A percentile compares a stretch with the other conserved stretches of the same genome.
phyloP scores from a whole-genome alignment of 1,140 invertebrate species.

The Drosophila baimaii region DNA sequence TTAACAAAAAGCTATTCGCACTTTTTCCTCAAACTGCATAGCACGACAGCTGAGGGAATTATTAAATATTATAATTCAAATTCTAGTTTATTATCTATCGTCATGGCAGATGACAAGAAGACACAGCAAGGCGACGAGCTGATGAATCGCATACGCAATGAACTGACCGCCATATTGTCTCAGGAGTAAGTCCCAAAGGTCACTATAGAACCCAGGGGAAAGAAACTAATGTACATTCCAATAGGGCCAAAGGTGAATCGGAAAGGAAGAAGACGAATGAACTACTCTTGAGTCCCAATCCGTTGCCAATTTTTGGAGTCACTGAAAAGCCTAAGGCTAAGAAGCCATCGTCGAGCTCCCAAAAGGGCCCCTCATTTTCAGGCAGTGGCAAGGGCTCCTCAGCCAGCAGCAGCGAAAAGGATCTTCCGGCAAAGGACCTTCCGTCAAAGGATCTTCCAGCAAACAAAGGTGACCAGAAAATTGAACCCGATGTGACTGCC shows the following conservation, averaged over 20 bases:
- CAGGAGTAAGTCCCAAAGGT: conserved; percentile 51
- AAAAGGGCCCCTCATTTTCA: conserved; percentile 12
- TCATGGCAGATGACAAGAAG: conserved; percentile 47
- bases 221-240: not conserved
- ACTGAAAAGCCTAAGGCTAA: not conserved
- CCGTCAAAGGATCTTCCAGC: not conserved
- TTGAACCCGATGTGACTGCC: not conserved
- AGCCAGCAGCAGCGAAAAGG: conserved; percentile 1
- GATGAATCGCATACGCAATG: conserved; percentile 63
- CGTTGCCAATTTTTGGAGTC: conserved; percentile 33
- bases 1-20: conserved; percentile 27
- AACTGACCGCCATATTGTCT: conserved; percentile 64
- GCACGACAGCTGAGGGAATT: not conserved
- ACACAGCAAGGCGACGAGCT: conserved; percentile 54
- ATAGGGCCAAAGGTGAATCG: conserved; percentile 40
- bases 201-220: not conserved
- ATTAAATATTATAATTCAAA: conserved; percentile 29
- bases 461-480: not conserved
- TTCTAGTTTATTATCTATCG: conserved; percentile 26
- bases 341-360: not conserved
- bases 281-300: conserved; percentile 52
- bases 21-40: not conserved
- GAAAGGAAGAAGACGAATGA: conserved; percentile 46
- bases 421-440: not conserved
- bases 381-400: conserved; percentile 36